Percentiles rank a stretch among this genome's conserved stretches.
Evolutionary conservation across 2,113 vertebrate species (phyloP).

Genomic region (Chiloscyllium plagiosum): DNA sequence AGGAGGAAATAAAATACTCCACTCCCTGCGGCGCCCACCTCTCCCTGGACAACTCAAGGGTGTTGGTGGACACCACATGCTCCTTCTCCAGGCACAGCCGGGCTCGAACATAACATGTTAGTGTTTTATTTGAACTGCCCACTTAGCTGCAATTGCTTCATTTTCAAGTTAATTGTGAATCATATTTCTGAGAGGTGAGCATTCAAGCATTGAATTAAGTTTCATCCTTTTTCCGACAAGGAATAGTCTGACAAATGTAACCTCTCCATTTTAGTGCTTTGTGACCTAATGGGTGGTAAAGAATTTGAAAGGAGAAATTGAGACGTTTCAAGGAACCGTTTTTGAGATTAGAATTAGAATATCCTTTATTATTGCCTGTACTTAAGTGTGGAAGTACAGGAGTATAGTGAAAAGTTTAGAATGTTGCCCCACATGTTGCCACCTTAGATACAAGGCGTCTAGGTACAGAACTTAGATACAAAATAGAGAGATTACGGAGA

Average conservation of each 20-base stretch:
- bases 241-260: neutral
- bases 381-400: no score
- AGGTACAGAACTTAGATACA: no score
- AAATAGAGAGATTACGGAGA: no score
- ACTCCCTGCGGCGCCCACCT: no score
- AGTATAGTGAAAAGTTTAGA: no score
- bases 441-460: no score
- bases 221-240: neutral
- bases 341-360: neutral
- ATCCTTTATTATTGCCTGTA: no score
- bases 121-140: neutral
- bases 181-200: neutral
- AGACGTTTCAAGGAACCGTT: neutral
- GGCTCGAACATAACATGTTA: neutral
- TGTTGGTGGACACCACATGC: no score
- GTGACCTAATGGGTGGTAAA: neutral
- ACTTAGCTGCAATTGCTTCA: neutral
- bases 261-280: neutral
- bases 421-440: no score
- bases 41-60: no score
- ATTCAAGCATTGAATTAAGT: neutral
- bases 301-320: neutral
- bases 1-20: no score
- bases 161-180: neutral
- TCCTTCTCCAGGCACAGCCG: no score